Conservation (phyloP, 2,113 vertebrate species). For the Rhea americana region DNA sequence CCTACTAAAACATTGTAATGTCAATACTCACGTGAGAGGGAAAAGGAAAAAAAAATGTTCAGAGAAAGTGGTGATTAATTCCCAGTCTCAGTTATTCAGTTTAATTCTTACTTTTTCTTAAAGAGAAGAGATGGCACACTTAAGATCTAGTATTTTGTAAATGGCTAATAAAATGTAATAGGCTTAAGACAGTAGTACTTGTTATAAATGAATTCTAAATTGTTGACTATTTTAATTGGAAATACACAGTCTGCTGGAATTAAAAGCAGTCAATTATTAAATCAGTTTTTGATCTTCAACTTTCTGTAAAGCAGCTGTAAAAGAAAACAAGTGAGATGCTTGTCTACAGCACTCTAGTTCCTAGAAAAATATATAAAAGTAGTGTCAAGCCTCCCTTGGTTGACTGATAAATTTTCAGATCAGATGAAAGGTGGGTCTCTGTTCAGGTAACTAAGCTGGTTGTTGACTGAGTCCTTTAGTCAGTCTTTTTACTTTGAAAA, state of each 20-base stretch:
- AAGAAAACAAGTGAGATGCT: not conserved
- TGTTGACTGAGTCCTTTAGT: not conserved
- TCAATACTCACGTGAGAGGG: not conserved
- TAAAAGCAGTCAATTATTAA: not conserved
- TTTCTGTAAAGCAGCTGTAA: not conserved
- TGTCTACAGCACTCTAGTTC: not conserved
- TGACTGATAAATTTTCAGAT: not conserved
- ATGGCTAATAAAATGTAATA: not conserved
- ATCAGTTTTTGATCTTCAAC: not conserved
- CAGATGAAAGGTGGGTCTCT: not conserved
- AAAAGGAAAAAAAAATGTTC: not conserved
- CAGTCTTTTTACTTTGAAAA: not conserved
- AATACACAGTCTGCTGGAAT: not conserved
- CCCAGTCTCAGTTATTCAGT: not conserved
- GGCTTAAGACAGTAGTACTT: not conserved
- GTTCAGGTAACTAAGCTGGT: not conserved
- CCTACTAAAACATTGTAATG: not conserved
- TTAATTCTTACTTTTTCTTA: not conserved
- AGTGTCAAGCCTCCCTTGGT: not conserved
- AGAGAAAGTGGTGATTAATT: not conserved
- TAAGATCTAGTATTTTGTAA: not conserved
- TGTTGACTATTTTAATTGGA: not conserved
- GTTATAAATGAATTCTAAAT: not conserved
- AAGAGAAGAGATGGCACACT: not conserved
- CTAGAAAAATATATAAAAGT: not conserved